Evolutionary conservation across 1,140 invertebrate species (phyloP), one percentile per base, ranked within the genome.

Genomic region (Drosophila lacteicornis): DNA sequence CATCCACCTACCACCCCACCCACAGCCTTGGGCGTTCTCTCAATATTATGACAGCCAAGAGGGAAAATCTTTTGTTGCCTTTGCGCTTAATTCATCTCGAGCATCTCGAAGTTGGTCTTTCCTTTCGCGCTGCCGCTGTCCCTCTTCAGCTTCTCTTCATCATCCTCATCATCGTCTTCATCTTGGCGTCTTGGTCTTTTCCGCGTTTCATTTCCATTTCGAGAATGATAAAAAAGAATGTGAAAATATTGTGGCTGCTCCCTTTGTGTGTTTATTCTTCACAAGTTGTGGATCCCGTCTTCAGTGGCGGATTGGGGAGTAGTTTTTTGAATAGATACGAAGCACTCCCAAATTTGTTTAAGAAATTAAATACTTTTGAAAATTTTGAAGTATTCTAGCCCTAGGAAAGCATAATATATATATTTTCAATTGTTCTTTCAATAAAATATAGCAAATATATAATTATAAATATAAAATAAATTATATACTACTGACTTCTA

Each of bases 101-200:
- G 63, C 69, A 82, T 76, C 83, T 84, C 74, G 59, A 84, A 88
- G 84, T 81, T 88, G 80, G 74, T 87, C 79, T 57, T 70, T 65
- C 36, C 58, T 57, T 42, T 42, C 30, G 57, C 43, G 22, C 63
- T 25, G 46, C 47, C 19, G 15, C 25, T 45, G 19, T 78, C 65
- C 55, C 56, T 65, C 38, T 49, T 25, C 55, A 50, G 68, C 59
- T 43, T 19, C 70, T 58, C 56, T 25, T 50, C 55, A 43, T 38
- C 58, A 15, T 17, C 59, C 50, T 47, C 77, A 53, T 42, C 46
- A 40, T 46, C 57, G 57, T 74, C 60, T 56, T 56, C 57, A 60
- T 66, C 65, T 36, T 61, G 36, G 53, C 43, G 63, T 67, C 53
- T 68, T 59, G 38, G 33, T 66, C 25, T 56, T 53, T 69, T 56